Evolutionary conservation across 2,888 invertebrate genomes (phyloP).

Genomic region (Stramonita haemastoma): DNA sequence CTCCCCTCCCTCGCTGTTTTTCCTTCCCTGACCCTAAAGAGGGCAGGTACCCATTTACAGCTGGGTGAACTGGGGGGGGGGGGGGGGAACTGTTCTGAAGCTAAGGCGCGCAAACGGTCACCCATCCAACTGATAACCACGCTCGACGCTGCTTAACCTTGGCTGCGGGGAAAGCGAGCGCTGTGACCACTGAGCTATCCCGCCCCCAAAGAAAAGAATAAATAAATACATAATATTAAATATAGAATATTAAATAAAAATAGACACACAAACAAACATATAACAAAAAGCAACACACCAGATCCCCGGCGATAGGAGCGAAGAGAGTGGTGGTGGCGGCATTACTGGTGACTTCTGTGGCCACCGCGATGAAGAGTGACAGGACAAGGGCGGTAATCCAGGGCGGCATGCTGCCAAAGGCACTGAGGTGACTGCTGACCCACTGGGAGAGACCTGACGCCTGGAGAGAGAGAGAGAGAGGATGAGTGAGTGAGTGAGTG

Average conservation of each 20-base stretch:
- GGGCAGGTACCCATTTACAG: no score
- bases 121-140: no score
- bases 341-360: slow-evolving; percentile 66
- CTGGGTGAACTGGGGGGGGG: no score
- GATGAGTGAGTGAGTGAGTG: neutral
- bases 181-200: no score
- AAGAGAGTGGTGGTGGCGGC: slow-evolving; percentile 65
- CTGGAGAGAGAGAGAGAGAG: slow-evolving; percentile 46
- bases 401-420: slow-evolving; percentile 53
- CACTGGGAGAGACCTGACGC: slow-evolving; percentile 63
- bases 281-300: slow-evolving; percentile 51
- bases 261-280: neutral
- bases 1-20: no score
- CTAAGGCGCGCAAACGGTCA: no score
- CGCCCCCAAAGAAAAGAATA: neutral
- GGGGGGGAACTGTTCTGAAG: no score
- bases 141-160: no score
- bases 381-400: slow-evolving; percentile 57
- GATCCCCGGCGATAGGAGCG: slow-evolving; percentile 61
- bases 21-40: no score
- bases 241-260: neutral
- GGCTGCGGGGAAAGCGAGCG: no score
- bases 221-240: neutral
- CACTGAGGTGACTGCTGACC: slow-evolving; percentile 57
- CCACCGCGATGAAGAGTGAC: slow-evolving; percentile 58